phyloP scores from a whole-genome alignment of 2,797 vertebrate genomes.

The Esox masquinongy region DNA sequence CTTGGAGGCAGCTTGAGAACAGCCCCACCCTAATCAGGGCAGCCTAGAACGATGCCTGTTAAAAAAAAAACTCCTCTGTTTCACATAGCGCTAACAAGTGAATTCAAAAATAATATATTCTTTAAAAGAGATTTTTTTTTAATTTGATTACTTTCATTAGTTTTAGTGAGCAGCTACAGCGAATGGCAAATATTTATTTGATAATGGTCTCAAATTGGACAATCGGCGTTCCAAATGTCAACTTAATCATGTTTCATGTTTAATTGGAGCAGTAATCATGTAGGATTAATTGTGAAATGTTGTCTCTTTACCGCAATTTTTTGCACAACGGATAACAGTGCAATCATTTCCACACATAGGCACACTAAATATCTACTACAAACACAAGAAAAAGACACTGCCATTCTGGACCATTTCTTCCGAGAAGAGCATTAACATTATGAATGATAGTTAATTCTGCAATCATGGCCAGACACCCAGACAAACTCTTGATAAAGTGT shows the following conservation, averaged over 20 bases:
- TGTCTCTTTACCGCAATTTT: neutral
- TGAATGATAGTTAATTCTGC: neutral
- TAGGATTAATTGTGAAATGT: too few relatives aligned
- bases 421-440: neutral
- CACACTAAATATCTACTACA: neutral
- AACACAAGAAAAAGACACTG: neutral
- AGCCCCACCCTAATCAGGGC: slow-evolving; percentile 23
- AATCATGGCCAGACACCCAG: neutral
- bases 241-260: neutral
- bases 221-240: neutral
- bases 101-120: neutral
- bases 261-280: neutral
- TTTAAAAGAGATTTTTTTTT: neutral
- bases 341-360: neutral
- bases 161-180: neutral
- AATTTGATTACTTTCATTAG: neutral
- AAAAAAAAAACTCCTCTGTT: slow-evolving; percentile 11
- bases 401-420: neutral
- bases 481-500: neutral
- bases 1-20: slow-evolving; percentile 45
- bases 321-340: neutral
- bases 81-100: neutral
- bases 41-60: slow-evolving; percentile 22
- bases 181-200: neutral
- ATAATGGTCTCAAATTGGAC: neutral